phyloP scores from a whole-genome alignment of 2,797 vertebrate species.

The Microcaecilia unicolor region DNA sequence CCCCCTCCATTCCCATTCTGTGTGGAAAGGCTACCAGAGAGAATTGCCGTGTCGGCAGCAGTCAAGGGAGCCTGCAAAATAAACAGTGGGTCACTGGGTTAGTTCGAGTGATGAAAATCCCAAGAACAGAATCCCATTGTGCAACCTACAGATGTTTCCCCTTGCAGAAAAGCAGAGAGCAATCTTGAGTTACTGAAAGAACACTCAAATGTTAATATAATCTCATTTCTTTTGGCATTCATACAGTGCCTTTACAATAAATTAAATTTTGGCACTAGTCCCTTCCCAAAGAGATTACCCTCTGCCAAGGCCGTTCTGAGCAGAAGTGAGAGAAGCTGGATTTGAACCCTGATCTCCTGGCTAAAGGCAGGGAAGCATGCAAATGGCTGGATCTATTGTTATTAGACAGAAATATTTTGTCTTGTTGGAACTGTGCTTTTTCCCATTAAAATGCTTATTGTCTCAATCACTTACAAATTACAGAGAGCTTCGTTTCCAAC shows the following conservation, averaged over 20 bases:
- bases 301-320: not conserved
- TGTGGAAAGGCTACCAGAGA: slow-evolving; percentile 94
- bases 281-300: not conserved
- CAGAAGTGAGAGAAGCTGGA: not conserved
- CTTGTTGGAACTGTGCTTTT: too few species aligned
- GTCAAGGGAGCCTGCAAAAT: slow-evolving; percentile 81
- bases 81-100: not conserved
- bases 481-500: too few species aligned
- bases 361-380: too few species aligned
- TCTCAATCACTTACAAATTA: too few species aligned
- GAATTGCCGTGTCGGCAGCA: slow-evolving; percentile 82
- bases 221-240: not conserved
- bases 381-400: too few species aligned
- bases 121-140: not conserved
- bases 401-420: too few species aligned
- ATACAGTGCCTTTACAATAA: not conserved
- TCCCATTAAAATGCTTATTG: too few species aligned
- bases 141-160: rapidly evolving
- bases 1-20: slow-evolving; percentile 95
- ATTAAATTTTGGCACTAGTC: not conserved
- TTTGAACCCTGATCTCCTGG: not conserved
- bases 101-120: too few species aligned
- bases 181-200: rapidly evolving
- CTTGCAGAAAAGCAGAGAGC: rapidly evolving
- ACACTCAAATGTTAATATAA: rapidly evolving